phyloP scores from a whole-genome alignment of 2,797 vertebrate genomes.

The Gastrophryne carolinensis region DNA sequence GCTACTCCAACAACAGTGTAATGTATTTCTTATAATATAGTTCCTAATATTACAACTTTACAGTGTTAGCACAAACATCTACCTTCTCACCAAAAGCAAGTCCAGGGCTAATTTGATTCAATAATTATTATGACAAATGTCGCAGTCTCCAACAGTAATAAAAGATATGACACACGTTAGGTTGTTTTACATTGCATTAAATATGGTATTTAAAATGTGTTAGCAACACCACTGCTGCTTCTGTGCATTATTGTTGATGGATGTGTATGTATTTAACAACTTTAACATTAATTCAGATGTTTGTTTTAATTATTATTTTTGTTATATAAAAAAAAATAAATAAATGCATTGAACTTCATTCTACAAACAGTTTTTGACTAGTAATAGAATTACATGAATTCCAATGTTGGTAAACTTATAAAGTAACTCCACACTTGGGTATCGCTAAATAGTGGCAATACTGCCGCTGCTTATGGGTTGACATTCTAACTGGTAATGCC shows the following conservation, averaged over 20 bases:
- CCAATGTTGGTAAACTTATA: neutral
- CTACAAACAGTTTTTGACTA: neutral
- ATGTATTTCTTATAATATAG: conserved; percentile 14
- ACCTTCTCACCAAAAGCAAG: neutral
- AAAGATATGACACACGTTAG: neutral
- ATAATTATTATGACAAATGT: conserved; percentile 23
- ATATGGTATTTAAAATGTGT: neutral
- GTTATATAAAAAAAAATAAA: conserved; percentile 17
- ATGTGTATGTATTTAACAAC: conserved; percentile 54
- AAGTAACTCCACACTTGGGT: too few species aligned
- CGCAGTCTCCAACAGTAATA: neutral
- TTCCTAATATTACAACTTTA: conserved; percentile 7
- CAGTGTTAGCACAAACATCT: conserved; percentile 18
- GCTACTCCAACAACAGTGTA: conserved; percentile 3
- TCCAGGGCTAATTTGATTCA: neutral
- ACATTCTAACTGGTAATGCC: too few species aligned
- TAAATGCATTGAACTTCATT: neutral
- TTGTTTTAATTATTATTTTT: conserved; percentile 53
- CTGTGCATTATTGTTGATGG: conserved; percentile 53
- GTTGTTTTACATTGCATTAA: neutral
- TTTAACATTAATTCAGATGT: conserved; percentile 59
- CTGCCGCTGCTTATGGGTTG: too few species aligned
- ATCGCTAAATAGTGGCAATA: too few species aligned
- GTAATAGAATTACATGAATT: neutral
- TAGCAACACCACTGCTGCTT: conserved; percentile 43